Conservation (phyloP, 2,888 invertebrate genomes). For the Quadroppia sp. region DNA sequence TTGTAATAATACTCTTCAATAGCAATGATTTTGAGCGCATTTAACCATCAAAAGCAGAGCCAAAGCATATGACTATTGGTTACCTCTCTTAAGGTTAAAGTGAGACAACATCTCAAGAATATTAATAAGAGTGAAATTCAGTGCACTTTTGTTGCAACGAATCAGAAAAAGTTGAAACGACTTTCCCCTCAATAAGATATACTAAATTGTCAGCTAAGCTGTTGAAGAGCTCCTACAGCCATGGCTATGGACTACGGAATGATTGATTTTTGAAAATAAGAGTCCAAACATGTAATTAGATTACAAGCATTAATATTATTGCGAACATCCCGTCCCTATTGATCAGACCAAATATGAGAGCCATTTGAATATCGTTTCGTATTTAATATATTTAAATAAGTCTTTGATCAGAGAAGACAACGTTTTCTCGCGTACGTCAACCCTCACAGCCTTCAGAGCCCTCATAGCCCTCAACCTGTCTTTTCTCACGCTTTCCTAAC, state of each 20-base stretch:
- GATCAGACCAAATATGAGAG: not conserved
- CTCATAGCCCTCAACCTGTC: not conserved
- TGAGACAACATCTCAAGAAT: conserved; percentile 27
- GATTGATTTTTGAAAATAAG: conserved; percentile 36
- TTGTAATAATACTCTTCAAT: conserved; percentile 20
- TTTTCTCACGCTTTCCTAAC: conserved; percentile 35
- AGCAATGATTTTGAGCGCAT: conserved; percentile 21
- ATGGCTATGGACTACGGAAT: conserved; percentile 13
- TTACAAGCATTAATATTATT: conserved; percentile 21
- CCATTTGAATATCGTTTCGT: not conserved
- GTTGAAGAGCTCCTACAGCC: not conserved
- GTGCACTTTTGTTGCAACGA: conserved; percentile 3
- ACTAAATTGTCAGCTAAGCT: conserved; percentile 28
- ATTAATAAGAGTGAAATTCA: conserved; percentile 27
- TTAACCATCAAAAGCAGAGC: conserved; percentile 1
- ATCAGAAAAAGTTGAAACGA: not conserved
- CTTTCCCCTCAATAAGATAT: conserved; percentile 11
- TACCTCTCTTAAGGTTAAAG: conserved; percentile 10
- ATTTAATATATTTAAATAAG: conserved; percentile 20
- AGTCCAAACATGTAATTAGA: conserved; percentile 38
- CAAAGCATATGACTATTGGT: conserved; percentile 6
- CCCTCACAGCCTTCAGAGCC: not conserved
- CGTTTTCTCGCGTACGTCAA: conserved; percentile 16
- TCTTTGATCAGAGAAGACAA: conserved; percentile 29
- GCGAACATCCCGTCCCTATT: not conserved